phyloP scores from a whole-genome alignment of 2,797 vertebrate genomes.

The Sardinella longiceps region DNA sequence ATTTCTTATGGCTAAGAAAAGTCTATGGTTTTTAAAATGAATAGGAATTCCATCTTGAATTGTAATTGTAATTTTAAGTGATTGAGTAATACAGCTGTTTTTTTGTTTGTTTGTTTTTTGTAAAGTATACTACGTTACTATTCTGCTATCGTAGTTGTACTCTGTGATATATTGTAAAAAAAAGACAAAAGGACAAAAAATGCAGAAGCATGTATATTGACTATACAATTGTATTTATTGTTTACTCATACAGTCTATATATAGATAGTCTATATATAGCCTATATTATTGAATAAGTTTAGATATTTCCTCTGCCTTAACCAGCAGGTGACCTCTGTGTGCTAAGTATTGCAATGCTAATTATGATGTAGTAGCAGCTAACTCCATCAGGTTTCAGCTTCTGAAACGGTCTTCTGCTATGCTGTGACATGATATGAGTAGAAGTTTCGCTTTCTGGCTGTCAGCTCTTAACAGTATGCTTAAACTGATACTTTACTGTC shows the following conservation, averaged over 20 bases:
- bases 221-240: slow-evolving; percentile 75
- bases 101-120: slow-evolving; percentile 32
- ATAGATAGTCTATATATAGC: not conserved
- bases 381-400: slow-evolving; percentile 12
- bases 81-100: slow-evolving; percentile 47
- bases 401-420: not conserved
- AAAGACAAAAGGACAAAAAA: slow-evolving; percentile 42
- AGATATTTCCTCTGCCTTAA: slow-evolving; percentile 68
- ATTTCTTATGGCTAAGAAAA: slow-evolving; percentile 48
- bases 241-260: slow-evolving; percentile 56
- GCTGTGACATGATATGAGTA: not conserved
- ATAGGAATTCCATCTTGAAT: slow-evolving; percentile 21
- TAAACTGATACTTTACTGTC: not conserved
- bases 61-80: slow-evolving; percentile 53
- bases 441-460: not conserved
- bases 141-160: slow-evolving; percentile 57
- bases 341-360: slow-evolving; percentile 27
- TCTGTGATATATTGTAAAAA: slow-evolving; percentile 64
- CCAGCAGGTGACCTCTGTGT: slow-evolving; percentile 59
- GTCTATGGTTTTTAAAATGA: slow-evolving; percentile 41
- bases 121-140: slow-evolving; percentile 55
- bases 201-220: slow-evolving; percentile 63
- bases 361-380: slow-evolving; percentile 18
- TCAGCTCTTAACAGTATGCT: not conserved
- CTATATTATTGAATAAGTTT: slow-evolving; percentile 33